A percentile compares a stretch with the other conserved stretches of the same genome.
phyloP scores from a whole-genome alignment of 2,888 invertebrate species.

The Nesidiocoris tenuis region DNA sequence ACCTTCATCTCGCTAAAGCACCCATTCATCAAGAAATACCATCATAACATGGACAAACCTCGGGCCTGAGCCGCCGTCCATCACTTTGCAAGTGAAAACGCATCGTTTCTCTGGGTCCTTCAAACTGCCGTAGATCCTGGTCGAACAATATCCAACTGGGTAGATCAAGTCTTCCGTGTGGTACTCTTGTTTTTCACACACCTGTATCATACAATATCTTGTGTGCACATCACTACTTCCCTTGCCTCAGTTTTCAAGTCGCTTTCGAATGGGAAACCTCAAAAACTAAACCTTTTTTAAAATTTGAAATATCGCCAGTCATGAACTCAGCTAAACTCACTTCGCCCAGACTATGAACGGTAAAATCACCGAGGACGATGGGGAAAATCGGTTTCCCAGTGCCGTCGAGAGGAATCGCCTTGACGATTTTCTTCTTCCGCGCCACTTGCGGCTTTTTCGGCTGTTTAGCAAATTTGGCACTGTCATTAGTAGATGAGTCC shows the following conservation, averaged over 20 bases:
- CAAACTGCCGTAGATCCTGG: constrained; percentile 71
- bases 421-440: constrained; percentile 57
- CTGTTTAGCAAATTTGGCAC: constrained; percentile 42
- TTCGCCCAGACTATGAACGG: constrained; percentile 74
- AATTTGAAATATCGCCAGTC: no score
- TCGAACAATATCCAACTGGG: constrained; percentile 76
- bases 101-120: constrained; percentile 69
- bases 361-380: constrained; percentile 67
- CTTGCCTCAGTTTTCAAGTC: no score
- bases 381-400: constrained; percentile 72
- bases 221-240: no score
- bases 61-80: constrained; percentile 18
- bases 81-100: constrained; percentile 72
- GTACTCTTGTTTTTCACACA: constrained; percentile 66
- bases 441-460: constrained; percentile 42
- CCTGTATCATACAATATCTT: constrained; percentile 53
- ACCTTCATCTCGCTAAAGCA: no score
- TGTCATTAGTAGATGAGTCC: constrained; percentile 28
- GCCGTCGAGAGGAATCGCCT: constrained; percentile 65
- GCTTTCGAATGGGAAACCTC: no score
- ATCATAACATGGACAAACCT: no score
- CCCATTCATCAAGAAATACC: no score
- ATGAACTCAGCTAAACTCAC: no score
- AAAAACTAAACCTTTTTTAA: no score
- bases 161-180: constrained; percentile 71